phyloP scores from a whole-genome alignment of 2,888 invertebrate genomes.

The Nemotelus pantherinus region DNA sequence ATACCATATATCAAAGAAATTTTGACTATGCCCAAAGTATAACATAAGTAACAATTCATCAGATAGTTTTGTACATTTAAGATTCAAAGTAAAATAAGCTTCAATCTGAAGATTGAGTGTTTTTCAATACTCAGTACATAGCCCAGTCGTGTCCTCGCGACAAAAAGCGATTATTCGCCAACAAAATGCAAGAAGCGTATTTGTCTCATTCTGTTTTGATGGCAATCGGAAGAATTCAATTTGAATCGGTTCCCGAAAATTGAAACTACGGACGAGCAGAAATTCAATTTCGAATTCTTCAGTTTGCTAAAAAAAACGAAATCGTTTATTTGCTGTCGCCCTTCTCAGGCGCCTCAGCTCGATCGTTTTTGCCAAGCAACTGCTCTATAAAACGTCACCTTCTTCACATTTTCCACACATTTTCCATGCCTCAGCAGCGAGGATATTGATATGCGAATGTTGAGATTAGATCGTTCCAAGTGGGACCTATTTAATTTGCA shows the following conservation, averaged over 20 bases:
- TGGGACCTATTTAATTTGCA: slow-evolving; percentile 52
- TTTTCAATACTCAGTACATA: too few species aligned
- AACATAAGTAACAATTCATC: too few species aligned
- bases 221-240: slow-evolving; percentile 44
- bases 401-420: slow-evolving; percentile 16
- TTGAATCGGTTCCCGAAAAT: slow-evolving; percentile 36
- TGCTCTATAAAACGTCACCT: slow-evolving; percentile 37
- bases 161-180: slow-evolving; percentile 17
- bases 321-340: slow-evolving; percentile 32
- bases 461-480: slow-evolving; percentile 51
- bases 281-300: slow-evolving; percentile 51
- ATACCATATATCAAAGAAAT: too few species aligned
- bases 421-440: slow-evolving; percentile 11
- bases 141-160: background rate
- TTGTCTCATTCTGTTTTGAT: slow-evolving; percentile 29
- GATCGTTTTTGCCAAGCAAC: background rate
- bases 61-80: too few species aligned
- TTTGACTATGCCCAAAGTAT: too few species aligned
- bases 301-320: slow-evolving; percentile 41
- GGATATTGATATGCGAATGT: slow-evolving; percentile 47
- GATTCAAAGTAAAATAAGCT: too few species aligned
- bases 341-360: slow-evolving; percentile 5
- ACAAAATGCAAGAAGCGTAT: slow-evolving; percentile 34
- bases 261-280: background rate
- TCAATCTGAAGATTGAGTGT: too few species aligned